Evolutionary conservation across 53 echinoderm and acorn worm species (phyloP), one percentile per base, ranked within the genome.

Genomic region (Echinarachnius parma): DNA sequence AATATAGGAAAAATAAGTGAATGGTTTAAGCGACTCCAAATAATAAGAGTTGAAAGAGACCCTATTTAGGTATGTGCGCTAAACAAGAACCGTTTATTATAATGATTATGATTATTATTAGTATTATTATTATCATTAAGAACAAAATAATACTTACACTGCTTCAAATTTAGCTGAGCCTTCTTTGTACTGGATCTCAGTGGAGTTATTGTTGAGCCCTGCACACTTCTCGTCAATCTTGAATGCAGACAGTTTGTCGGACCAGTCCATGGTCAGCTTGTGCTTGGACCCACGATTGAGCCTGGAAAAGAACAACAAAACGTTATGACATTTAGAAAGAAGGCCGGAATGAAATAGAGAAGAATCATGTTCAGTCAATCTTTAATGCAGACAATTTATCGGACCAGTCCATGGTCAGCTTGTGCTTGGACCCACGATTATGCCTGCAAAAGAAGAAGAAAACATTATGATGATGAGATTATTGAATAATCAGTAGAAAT

Each of bases 251-350:
- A 82, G 50, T 58, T 96, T 96, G 57, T 96, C 91, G 1, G 96
- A 96, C 96, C 96, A 96, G 61, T 96, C 96, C 96, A 96, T 96
- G 53, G 96, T 96, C 2, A 96, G 77, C 77, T 96, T 96, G 57
- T 96, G 96, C 64, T 96, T 96, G 21, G 85, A 79, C 68, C 96
- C 96, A 61, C 96, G 96, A 49, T 96, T 96, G 55, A 96, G 48
- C 70, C 96, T 96, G 48, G 13, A 47, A 9, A 24, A 33, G 13
- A 58, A 11, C 45, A 39, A 63, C 1, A 60, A 34, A 4, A 60
- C 87, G 77, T 92, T 92, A 27, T 87, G 84, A 46, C 81, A 81
- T 21, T 84, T 80, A n/a, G n/a, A n/a, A n/a, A n/a, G n/a, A n/a
- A n/a, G n/a, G n/a, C n/a, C n/a, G n/a, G n/a, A n/a, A n/a, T n/a